A percentile compares a stretch with the other conserved stretches of the same genome.
Conservation (phyloP, 2,113 vertebrate genomes). For the Dicerorhinus sumatrensis region DNA sequence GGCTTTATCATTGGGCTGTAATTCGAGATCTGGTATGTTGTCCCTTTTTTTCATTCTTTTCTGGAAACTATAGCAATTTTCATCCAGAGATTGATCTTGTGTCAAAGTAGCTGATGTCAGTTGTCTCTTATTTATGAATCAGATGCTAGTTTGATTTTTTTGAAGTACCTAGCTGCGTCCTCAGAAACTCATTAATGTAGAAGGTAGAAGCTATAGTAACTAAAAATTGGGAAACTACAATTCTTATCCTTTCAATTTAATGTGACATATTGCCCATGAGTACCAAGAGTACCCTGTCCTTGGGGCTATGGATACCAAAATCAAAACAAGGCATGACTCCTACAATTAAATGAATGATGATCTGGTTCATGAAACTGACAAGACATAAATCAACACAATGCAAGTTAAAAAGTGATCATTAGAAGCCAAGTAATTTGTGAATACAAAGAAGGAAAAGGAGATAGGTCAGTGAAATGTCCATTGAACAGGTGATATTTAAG, state of each 20-base stretch:
- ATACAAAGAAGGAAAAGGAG: not conserved
- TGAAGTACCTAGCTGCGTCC: not conserved
- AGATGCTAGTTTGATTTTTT: not conserved
- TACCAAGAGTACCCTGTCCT: not conserved
- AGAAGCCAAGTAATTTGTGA: not conserved
- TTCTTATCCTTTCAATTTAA: not conserved
- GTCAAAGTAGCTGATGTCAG: not conserved
- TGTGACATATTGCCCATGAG: not conserved
- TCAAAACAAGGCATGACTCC: not conserved
- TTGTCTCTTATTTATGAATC: not conserved
- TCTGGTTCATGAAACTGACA: not conserved
- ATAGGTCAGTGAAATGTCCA: not conserved
- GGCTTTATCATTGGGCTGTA: not conserved
- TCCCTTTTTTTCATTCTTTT: not conserved
- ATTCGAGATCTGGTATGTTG: not conserved
- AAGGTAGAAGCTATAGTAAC: not conserved
- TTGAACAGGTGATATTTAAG: not conserved
- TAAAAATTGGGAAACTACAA: not conserved
- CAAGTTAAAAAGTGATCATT: not conserved
- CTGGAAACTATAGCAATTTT: slow-evolving; percentile 23
- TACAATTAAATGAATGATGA: not conserved
- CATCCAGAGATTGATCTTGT: not conserved
- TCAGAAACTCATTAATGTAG: not conserved
- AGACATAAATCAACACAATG: not conserved
- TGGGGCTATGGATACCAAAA: not conserved